Base-by-base conservation (phyloP, 1,140 invertebrate species). In the Drosophila pseudoananassae region DNA sequence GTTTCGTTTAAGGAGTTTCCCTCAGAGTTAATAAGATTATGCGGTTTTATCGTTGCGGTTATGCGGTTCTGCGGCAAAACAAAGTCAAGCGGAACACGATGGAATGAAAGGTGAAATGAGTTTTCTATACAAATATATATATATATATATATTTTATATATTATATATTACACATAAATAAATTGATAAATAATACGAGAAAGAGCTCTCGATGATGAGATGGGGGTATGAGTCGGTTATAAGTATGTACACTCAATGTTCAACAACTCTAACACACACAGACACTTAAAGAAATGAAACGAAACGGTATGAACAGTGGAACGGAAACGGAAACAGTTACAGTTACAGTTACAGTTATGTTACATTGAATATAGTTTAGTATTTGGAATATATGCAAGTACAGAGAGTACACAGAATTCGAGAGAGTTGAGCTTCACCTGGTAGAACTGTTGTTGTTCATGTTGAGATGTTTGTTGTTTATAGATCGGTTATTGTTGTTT, bases 381-480 rank as follows among this genome's bases (percentile, higher is more conserved):
- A 56, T 40, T 60, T 45, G 33, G 53, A 71, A 43, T 63, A 61
- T 45, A 60, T 60, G 52, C 33, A 65, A 43, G 75, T 79, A 77
- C 71, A 69, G 55, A 76, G 64, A 78, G 56, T 61, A 56, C 64
- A 84, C 46, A 72, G 50, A 88, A 88, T 78, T 72, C 70, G 40
- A 43, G 49, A 88, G 68, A 87, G 66, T 88, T 87, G 78, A 80
- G 85, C 85, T 89, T 89, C 84, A 89, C 84, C 84, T 89, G 84
- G 84, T 89, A 89, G 80, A 89, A 89, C 84, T 89, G 85, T 84
- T 78, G 82, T 87, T 70, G 70, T 72, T 76, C 63, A 69, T 60
- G 66, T 78, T 78, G 64, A 60, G 58, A 25, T 74, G 61, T 55
- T 55, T 59, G 43, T 58, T 53, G 33, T 65, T 71, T 52, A 52